phyloP scores from a whole-genome alignment of 1,140 invertebrate species.

The Drosophila pandora region DNA sequence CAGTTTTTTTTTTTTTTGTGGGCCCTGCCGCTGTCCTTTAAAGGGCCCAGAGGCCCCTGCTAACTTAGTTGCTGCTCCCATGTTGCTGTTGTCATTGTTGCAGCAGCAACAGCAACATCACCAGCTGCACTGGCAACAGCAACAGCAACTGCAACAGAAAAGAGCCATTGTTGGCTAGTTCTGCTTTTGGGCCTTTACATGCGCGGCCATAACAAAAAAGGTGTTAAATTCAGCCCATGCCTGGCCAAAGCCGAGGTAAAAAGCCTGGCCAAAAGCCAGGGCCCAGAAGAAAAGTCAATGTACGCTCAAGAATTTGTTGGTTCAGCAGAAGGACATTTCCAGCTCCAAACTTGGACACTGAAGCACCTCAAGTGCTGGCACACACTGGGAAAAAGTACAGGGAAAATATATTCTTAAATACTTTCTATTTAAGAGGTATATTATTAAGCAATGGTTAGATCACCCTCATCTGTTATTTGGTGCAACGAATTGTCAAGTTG shows the following conservation, averaged over 20 bases:
- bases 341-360: constrained; percentile 39
- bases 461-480: neutral
- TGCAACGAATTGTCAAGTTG: constrained; percentile 1
- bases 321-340: constrained; percentile 76
- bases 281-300: constrained; percentile 55
- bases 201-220: constrained; percentile 77
- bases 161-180: constrained; percentile 59
- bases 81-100: constrained; percentile 35
- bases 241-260: constrained; percentile 18
- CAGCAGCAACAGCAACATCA: constrained; percentile 20
- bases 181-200: constrained; percentile 78
- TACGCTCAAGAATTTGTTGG: constrained; percentile 70
- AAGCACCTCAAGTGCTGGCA: constrained; percentile 69
- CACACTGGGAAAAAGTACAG: constrained; percentile 6
- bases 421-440: neutral
- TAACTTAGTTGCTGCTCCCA: constrained; percentile 27
- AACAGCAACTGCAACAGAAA: constrained; percentile 21
- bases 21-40: constrained; percentile 70
- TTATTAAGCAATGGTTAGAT: neutral
- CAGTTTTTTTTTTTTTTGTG: constrained; percentile 77
- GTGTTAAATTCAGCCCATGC: constrained; percentile 79
- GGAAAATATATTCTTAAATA: neutral
- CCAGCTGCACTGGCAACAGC: neutral
- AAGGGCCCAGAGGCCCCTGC: constrained; percentile 38
- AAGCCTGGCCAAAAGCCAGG: constrained; percentile 50